A percentile compares a stretch with the other conserved stretches of the same genome.
Evolutionary conservation across 2,113 vertebrate species (phyloP).

Genomic region (Spheniscus mendiculus): DNA sequence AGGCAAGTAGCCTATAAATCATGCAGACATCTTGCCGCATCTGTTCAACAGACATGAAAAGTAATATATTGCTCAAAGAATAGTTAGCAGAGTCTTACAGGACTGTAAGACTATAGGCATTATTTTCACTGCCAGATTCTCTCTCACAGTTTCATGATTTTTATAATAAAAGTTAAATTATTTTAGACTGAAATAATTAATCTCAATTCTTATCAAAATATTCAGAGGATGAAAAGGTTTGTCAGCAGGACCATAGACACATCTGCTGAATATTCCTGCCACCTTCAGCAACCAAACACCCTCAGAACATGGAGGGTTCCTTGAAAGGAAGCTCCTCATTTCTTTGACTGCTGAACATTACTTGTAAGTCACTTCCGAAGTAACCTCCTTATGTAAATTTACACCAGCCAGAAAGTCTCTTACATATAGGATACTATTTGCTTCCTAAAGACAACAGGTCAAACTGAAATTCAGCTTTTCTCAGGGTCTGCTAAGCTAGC

Average conservation of each 20-base stretch:
- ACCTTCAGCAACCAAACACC: neutral
- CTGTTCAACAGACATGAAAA: constrained; percentile 40
- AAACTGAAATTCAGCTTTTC: neutral
- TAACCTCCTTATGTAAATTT: neutral
- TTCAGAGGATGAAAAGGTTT: neutral
- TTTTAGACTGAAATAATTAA: neutral
- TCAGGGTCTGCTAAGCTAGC: neutral
- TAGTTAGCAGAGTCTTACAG: constrained; percentile 9
- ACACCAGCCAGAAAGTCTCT: neutral
- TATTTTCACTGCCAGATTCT: constrained; percentile 47
- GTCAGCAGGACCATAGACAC: neutral
- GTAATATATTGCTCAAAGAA: constrained; percentile 32
- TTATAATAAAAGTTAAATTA: neutral
- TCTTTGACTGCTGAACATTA: too few species aligned
- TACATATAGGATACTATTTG: neutral
- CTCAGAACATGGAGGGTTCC: neutral
- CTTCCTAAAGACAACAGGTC: neutral
- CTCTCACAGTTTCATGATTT: constrained; percentile 40
- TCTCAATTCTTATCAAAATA: neutral
- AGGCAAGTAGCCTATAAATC: constrained; percentile 59
- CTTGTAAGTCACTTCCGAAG: neutral
- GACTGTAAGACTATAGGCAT: neutral
- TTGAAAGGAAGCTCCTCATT: neutral
- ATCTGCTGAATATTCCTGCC: neutral
- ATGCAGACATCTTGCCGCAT: neutral